Evolutionary conservation across 1,140 invertebrate genomes (phyloP).

Genomic region (Cherax destructor): DNA sequence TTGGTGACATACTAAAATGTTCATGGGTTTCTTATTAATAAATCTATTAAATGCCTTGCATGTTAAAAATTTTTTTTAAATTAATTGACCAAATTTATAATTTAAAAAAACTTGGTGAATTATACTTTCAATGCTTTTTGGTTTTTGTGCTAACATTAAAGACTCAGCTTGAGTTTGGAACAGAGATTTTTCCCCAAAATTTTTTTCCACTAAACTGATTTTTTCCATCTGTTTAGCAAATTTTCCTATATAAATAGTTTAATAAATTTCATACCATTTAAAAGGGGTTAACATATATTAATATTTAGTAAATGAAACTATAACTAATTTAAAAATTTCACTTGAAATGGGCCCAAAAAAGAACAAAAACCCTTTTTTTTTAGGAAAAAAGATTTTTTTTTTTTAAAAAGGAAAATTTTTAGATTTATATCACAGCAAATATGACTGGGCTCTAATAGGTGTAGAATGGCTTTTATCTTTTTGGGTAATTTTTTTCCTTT

Average conservation of each 20-base stretch:
- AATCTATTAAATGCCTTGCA: neutral
- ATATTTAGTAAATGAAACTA: conserved; percentile 14
- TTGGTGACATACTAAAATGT: neutral
- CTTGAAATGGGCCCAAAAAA: conserved; percentile 6
- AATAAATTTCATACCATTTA: conserved; percentile 29
- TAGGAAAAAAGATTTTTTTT: neutral
- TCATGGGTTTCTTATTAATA: neutral
- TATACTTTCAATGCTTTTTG: conserved; percentile 20
- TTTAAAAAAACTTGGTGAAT: neutral
- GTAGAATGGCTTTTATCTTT: conserved; percentile 63
- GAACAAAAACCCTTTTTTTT: conserved; percentile 35
- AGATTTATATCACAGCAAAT: conserved; percentile 20
- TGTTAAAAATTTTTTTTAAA: neutral
- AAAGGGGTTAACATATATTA: conserved; percentile 12
- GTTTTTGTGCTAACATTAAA: conserved; percentile 41
- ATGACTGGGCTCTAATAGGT: conserved; percentile 36
- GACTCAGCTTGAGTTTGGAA: conserved; percentile 30
- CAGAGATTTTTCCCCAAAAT: conserved; percentile 19
- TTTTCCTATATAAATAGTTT: conserved; percentile 1
- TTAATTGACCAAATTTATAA: neutral
- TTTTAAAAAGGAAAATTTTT: conserved; percentile 36
- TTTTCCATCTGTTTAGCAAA: neutral
- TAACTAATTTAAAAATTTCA: conserved; percentile 19
- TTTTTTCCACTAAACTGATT: neutral
- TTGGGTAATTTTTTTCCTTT: conserved; percentile 59